Conservation (phyloP, 2,888 invertebrate genomes). For the Metalampra italica region DNA sequence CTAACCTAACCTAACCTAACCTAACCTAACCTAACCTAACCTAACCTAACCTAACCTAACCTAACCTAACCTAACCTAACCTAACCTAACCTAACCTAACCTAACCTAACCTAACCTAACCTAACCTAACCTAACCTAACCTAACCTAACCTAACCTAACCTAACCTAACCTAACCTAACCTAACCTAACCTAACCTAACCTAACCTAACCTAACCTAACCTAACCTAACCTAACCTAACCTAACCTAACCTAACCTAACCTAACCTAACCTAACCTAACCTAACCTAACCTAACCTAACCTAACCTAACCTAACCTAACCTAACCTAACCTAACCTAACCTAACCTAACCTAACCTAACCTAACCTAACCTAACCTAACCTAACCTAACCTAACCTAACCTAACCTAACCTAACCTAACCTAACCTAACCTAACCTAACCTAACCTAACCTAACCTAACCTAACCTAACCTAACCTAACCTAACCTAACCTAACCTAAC, state of each 20-base stretch:
- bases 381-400: constrained; percentile 17
- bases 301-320: constrained; percentile 18
- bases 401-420: constrained; percentile 17
- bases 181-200: constrained; percentile 22
- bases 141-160: constrained; percentile 4
- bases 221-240: constrained; percentile 18
- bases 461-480: constrained; percentile 16
- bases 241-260: constrained; percentile 18
- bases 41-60: constrained; percentile 17
- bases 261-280: constrained; percentile 23
- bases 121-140: constrained; percentile 9
- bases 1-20: too few relatives aligned
- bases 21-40: not conserved
- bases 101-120: constrained; percentile 16
- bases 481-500: constrained; percentile 10
- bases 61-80: constrained; percentile 17
- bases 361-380: constrained; percentile 16
- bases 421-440: constrained; percentile 12
- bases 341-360: constrained; percentile 14
- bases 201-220: constrained; percentile 18
- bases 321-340: constrained; percentile 16
- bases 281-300: constrained; percentile 18
- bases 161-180: constrained; percentile 17
- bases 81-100: constrained; percentile 15
- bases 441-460: constrained; percentile 7